Conservation (phyloP, 2,888 invertebrate species). For the Exocentrus adspersus region DNA sequence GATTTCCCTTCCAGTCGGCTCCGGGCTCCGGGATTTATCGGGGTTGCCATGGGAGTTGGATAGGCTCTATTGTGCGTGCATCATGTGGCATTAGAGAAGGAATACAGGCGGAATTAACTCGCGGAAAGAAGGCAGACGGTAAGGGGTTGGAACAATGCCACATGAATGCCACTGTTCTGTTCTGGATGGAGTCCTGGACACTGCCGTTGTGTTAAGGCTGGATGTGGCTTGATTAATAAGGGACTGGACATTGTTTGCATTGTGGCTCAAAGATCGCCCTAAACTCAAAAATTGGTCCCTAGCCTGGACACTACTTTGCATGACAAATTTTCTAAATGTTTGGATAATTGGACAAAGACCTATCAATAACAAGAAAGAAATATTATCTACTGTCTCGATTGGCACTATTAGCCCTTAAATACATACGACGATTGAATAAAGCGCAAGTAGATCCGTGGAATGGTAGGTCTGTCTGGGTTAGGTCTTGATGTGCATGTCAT, state of each 20-base stretch:
- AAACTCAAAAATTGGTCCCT: too few relatives aligned
- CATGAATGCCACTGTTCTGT: conserved; percentile 5
- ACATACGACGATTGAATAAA: neutral
- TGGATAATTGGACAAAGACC: too few relatives aligned
- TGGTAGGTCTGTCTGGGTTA: neutral
- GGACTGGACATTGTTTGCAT: conserved; percentile 13
- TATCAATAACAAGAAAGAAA: too few relatives aligned
- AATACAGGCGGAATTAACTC: conserved; percentile 33
- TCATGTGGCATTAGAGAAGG: conserved; percentile 53
- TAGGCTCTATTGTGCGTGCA: conserved; percentile 52
- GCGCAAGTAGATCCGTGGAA: neutral
- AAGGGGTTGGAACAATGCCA: too few relatives aligned
- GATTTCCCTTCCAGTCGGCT: conserved; percentile 19
- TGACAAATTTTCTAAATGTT: too few relatives aligned
- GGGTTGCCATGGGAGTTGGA: conserved; percentile 54
- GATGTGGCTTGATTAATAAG: conserved; percentile 18
- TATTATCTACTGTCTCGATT: too few relatives aligned
- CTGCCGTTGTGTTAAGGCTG: too few relatives aligned
- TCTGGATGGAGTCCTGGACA: conserved; percentile 7
- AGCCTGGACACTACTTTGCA: too few relatives aligned
- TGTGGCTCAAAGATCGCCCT: neutral
- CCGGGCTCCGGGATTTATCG: conserved; percentile 48
- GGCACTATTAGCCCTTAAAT: neutral
- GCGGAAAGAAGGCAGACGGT: conserved; percentile 6
- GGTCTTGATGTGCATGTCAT: conserved; percentile 2